Evolutionary conservation across 2,113 vertebrate genomes (phyloP).

Genomic region (Malurus elegans): DNA sequence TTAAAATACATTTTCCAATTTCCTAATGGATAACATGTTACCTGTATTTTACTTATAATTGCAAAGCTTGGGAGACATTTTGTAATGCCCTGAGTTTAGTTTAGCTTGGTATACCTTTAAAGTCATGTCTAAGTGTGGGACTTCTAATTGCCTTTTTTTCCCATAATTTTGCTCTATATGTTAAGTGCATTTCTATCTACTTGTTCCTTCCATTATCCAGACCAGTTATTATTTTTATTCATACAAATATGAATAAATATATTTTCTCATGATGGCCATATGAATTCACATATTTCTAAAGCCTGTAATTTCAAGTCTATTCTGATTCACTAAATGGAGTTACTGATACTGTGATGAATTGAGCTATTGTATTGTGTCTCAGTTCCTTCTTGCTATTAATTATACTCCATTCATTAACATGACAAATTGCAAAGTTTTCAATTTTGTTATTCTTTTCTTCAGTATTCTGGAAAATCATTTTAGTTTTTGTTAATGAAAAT

Average conservation of each 20-base stretch:
- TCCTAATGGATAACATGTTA: background rate
- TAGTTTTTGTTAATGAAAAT: background rate
- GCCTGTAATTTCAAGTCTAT: background rate
- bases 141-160: background rate
- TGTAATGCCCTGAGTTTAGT: background rate
- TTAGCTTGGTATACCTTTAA: background rate
- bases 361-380: background rate
- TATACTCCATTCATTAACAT: background rate
- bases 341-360: background rate
- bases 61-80: background rate
- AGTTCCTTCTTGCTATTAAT: background rate
- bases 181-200: background rate
- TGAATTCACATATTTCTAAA: background rate
- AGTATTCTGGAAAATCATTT: background rate
- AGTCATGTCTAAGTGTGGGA: background rate
- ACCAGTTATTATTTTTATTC: background rate
- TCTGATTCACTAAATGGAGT: background rate
- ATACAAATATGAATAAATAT: background rate
- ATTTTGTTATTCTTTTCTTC: background rate
- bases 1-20: background rate
- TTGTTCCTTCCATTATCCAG: background rate
- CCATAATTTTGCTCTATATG: background rate
- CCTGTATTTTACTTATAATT: background rate
- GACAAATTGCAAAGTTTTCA: background rate
- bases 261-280: background rate